Percentiles rank a stretch among this genome's conserved stretches.
Conservation (phyloP, 2,113 vertebrate species). For the Chauna torquata region DNA sequence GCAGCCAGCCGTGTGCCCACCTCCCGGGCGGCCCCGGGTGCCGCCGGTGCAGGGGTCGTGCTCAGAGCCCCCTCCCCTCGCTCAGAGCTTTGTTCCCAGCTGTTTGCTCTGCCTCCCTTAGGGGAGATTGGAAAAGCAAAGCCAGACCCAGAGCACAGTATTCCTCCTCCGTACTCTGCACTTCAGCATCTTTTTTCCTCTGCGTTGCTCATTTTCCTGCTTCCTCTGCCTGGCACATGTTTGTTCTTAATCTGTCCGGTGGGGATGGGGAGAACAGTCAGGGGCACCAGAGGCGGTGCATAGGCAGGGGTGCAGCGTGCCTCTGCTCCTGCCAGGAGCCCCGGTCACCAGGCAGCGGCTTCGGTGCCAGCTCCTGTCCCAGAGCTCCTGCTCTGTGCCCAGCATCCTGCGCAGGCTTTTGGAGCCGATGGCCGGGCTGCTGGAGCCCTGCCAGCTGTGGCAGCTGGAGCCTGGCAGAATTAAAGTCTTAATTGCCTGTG, state of each 20-base stretch:
- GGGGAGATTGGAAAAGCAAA: background rate
- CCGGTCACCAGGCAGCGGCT: fast-evolving
- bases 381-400: background rate
- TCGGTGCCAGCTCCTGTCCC: background rate
- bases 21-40: background rate
- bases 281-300: background rate
- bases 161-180: background rate
- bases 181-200: background rate
- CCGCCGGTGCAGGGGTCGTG: background rate
- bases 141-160: background rate
- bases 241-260: background rate
- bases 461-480: conserved; percentile 59
- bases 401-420: fast-evolving
- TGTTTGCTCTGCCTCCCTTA: background rate
- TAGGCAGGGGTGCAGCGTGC: fast-evolving
- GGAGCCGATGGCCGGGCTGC: background rate
- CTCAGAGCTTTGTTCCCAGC: background rate
- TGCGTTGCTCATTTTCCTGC: background rate
- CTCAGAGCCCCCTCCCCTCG: too few species aligned
- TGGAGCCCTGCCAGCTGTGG: background rate
- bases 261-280: background rate
- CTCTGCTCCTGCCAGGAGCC: background rate
- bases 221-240: background rate
- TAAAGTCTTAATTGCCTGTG: conserved; percentile 55
- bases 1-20: background rate